Conservation (phyloP, 37 sponge, comb jelly and placozoan species). For the Oscarella lobularis region DNA sequence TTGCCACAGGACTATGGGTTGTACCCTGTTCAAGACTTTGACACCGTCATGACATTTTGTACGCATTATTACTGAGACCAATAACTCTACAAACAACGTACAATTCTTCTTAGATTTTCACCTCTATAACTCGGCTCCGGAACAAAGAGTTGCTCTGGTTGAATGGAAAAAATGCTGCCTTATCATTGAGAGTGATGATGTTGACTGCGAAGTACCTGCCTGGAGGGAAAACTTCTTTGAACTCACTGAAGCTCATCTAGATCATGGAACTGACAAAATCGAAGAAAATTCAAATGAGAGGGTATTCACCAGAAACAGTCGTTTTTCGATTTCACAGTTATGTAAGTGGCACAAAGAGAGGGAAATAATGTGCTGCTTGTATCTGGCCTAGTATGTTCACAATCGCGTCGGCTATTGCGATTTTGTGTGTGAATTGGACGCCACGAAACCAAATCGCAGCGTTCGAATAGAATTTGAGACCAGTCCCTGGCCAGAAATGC, state of each 20-base stretch:
- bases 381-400: neutral
- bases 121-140: neutral
- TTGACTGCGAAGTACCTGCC: neutral
- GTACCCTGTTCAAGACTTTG: neutral
- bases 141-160: neutral
- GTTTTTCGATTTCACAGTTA: neutral
- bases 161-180: neutral
- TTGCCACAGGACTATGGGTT: neutral
- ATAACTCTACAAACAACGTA: neutral
- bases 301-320: neutral
- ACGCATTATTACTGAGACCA: neutral
- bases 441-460: neutral
- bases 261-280: neutral
- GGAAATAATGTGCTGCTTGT: neutral
- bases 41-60: neutral
- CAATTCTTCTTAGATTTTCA: neutral
- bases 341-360: neutral
- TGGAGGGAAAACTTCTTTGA: neutral
- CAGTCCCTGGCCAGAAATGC: constrained; percentile 1
- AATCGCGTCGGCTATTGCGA: neutral
- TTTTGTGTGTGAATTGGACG: neutral
- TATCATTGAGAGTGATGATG: neutral
- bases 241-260: neutral
- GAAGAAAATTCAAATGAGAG: neutral
- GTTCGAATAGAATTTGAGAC: neutral